phyloP scores from a whole-genome alignment of 2,113 vertebrate genomes.

The Ovibos moschatus region DNA sequence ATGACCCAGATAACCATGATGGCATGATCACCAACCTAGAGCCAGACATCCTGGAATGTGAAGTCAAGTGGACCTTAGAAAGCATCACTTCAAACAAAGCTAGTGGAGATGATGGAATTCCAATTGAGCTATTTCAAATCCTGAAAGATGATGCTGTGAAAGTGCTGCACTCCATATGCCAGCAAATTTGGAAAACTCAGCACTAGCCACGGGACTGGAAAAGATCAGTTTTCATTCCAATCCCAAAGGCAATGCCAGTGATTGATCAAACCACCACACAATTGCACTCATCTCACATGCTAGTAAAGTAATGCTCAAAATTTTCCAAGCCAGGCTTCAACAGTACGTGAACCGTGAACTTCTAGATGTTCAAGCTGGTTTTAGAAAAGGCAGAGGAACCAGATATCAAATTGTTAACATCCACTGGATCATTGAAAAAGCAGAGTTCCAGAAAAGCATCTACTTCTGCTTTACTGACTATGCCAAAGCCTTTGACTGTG shows the following conservation, averaged over 20 bases:
- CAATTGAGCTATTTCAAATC: background rate
- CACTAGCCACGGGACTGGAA: background rate
- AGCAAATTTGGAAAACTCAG: background rate
- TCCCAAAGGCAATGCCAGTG: background rate
- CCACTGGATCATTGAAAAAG: background rate
- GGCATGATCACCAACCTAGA: background rate
- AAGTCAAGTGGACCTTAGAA: background rate
- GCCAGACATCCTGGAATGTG: background rate
- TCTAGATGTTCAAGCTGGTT: background rate
- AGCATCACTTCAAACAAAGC: background rate
- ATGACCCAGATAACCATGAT: background rate
- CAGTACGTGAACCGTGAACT: accelerated
- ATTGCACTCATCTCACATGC: background rate
- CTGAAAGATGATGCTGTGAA: background rate
- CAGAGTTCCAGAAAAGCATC: background rate
- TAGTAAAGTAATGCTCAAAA: background rate
- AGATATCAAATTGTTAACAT: background rate
- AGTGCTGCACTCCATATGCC: background rate
- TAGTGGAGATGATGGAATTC: background rate
- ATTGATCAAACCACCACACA: background rate
- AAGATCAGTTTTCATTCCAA: background rate
- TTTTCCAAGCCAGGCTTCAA: background rate
- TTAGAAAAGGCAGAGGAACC: background rate
- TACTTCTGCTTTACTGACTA: background rate
- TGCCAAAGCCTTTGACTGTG: background rate